These are phyloP conservation scores for Tympanoctomys barrerae DNA, from an alignment of 2,797 vertebrate species.

Conservation along the genomic window DNA sequence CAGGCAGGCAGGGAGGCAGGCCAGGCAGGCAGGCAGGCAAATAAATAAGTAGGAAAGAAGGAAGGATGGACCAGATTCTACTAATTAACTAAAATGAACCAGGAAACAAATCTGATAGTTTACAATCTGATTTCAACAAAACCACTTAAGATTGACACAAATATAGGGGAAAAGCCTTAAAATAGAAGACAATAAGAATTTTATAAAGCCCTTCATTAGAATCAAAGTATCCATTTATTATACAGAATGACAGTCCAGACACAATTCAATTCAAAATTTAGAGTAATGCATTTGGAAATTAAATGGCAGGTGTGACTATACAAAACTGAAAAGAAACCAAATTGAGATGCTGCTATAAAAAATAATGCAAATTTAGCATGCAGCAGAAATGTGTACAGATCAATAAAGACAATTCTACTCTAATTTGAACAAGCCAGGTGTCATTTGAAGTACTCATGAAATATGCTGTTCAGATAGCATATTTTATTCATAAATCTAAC, in stretches of 20 bases:
- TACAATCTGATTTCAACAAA: slow-evolving; percentile 45
- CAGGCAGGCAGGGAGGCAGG: no score
- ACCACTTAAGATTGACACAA: background rate
- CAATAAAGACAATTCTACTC: slow-evolving; percentile 38
- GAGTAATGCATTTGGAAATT: slow-evolving; percentile 42
- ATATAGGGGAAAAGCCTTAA: slow-evolving; percentile 43
- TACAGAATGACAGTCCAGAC: background rate
- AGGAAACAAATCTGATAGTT: background rate
- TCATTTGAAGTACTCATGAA: background rate
- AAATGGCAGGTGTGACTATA: background rate
- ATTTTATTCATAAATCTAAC: slow-evolving; percentile 61
- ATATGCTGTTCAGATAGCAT: background rate
- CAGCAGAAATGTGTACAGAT: background rate
- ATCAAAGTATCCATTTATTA: slow-evolving; percentile 50
- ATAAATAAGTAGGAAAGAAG: no score
- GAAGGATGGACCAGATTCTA: background rate
- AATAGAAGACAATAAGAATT: slow-evolving; percentile 31
- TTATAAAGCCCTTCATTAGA: background rate
- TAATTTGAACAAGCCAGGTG: background rate
- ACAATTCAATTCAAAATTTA: background rate
- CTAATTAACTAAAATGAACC: slow-evolving; percentile 31
- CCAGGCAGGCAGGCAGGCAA: no score
- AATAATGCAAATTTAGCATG: background rate
- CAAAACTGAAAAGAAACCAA: slow-evolving; percentile 37
- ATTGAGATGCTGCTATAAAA: slow-evolving; percentile 5